phyloP scores from a whole-genome alignment of 2,888 invertebrate genomes.

The Boloria selene region DNA sequence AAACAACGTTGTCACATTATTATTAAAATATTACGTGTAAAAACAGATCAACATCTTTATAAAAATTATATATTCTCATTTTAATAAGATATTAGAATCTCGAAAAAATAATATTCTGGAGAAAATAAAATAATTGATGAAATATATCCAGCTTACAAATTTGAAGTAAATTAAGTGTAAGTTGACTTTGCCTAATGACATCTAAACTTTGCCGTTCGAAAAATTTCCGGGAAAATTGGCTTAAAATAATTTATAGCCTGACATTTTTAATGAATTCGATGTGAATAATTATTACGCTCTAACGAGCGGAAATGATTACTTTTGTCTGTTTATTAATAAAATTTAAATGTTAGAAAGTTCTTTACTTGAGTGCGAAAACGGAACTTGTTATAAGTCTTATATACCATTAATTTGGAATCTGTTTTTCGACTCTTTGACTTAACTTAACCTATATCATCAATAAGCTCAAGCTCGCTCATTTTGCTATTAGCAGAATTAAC shows the following conservation, averaged over 20 bases:
- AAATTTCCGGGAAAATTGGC: slow-evolving; percentile 8
- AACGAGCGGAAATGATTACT: not conserved
- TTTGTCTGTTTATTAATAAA: slow-evolving; percentile 2
- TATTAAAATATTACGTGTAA: too few relatives aligned
- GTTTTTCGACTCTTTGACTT: too few relatives aligned
- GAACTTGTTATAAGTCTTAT: too few relatives aligned
- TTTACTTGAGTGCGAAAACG: not conserved
- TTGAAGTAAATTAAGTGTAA: slow-evolving; percentile 22
- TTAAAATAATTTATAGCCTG: not conserved
- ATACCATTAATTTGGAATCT: too few relatives aligned
- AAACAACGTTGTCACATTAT: too few relatives aligned
- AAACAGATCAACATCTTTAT: too few relatives aligned
- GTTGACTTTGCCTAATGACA: slow-evolving; percentile 17
- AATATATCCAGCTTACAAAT: slow-evolving; percentile 5
- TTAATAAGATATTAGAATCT: not conserved
- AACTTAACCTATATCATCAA: too few relatives aligned
- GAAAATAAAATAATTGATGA: not conserved
- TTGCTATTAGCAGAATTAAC: too few relatives aligned
- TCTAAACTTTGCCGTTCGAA: slow-evolving; percentile 15
- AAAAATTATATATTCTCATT: too few relatives aligned
- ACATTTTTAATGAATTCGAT: slow-evolving; percentile 15
- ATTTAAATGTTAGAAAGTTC: not conserved
- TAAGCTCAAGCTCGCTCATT: too few relatives aligned
- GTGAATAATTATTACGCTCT: slow-evolving; percentile 10
- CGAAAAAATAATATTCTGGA: not conserved